Conservation (phyloP, 1,140 invertebrate species). For the Caerostris darwini region DNA sequence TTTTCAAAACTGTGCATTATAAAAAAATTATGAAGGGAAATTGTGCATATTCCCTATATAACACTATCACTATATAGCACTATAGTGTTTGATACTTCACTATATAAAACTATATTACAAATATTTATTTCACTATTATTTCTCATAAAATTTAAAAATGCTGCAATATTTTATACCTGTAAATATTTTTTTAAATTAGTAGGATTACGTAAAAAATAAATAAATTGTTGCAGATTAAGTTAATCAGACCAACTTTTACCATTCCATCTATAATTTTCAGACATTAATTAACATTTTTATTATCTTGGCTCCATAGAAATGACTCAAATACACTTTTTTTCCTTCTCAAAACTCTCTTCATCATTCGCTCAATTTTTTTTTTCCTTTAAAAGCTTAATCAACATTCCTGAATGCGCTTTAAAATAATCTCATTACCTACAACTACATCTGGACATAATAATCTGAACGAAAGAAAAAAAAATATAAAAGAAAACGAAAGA, state of each 20-base stretch:
- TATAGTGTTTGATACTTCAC: too few species aligned
- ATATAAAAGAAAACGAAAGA: neutral
- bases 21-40: too few species aligned
- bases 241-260: too few species aligned
- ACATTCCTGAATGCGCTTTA: neutral
- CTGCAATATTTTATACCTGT: too few species aligned
- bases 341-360: neutral
- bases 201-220: neutral
- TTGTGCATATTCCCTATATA: too few species aligned
- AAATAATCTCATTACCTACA: neutral
- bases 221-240: neutral
- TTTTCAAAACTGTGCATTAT: too few species aligned
- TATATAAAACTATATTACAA: too few species aligned
- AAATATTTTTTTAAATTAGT: too few species aligned
- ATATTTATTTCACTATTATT: too few species aligned
- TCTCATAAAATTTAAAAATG: too few species aligned
- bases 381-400: neutral
- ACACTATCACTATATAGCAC: too few species aligned
- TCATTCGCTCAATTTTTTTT: neutral
- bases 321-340: neutral
- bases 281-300: neutral
- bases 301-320: neutral
- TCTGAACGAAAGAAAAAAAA: neutral
- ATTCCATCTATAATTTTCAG: neutral
- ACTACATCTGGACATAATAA: neutral